Evolutionary conservation across 2,113 vertebrate species (phyloP).

Genomic region (Tupaia chinensis): DNA sequence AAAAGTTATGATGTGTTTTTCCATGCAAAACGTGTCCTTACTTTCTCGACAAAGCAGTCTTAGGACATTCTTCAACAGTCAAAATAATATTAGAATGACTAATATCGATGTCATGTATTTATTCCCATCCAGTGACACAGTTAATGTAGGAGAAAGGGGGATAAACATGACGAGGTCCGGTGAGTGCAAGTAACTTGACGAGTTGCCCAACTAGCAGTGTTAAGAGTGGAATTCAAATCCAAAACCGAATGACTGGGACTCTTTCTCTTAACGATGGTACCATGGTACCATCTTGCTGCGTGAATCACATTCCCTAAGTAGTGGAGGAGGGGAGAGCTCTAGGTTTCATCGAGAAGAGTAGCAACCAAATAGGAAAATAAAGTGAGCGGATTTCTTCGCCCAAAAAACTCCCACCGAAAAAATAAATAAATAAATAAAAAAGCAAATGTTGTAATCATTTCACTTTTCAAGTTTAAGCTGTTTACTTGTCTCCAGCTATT

Average conservation of each 20-base stretch:
- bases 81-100: not conserved
- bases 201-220: not conserved
- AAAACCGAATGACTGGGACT: not conserved
- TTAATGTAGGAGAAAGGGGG: not conserved
- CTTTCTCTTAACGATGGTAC: not conserved
- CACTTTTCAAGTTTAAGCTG: constrained; percentile 50
- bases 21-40: too few species aligned
- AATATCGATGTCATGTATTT: not conserved
- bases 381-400: not conserved
- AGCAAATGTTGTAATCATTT: constrained; percentile 33
- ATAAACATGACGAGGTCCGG: not conserved
- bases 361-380: not conserved
- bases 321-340: not conserved
- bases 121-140: not conserved
- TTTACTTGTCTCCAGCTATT: constrained; percentile 58
- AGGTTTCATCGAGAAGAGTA: not conserved
- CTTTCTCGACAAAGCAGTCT: too few species aligned
- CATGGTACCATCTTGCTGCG: accelerated
- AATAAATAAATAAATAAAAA: not conserved
- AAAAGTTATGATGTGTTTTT: too few species aligned
- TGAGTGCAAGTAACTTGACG: not conserved
- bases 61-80: not conserved
- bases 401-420: not conserved
- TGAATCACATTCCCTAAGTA: not conserved
- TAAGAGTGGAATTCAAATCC: not conserved